phyloP scores from a whole-genome alignment of 2,113 vertebrate genomes.

The Bombycilla garrulus region DNA sequence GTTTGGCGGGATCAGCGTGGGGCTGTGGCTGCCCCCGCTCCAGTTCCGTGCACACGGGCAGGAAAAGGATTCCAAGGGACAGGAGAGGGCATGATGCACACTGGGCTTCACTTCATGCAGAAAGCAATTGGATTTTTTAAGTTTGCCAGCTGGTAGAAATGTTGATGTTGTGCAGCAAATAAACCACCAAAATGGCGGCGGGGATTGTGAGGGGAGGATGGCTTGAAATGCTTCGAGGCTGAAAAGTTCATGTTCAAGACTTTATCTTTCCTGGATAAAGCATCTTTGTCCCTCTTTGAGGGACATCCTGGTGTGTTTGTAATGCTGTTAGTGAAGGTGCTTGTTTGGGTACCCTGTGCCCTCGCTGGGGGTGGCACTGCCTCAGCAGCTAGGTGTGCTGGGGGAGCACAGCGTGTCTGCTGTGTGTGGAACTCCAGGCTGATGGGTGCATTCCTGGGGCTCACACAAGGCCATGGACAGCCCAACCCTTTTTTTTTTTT shows the following conservation, averaged over 20 bases:
- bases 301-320: neutral
- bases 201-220: neutral
- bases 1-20: rapidly evolving
- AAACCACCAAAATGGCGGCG: rapidly evolving
- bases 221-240: neutral
- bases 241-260: neutral
- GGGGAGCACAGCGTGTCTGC: rapidly evolving
- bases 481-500: neutral
- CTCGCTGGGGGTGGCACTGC: neutral
- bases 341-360: neutral
- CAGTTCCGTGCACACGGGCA: rapidly evolving
- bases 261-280: neutral
- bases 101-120: neutral
- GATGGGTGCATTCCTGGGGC: neutral
- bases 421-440: neutral
- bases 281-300: neutral
- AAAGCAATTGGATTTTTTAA: neutral
- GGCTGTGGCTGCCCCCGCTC: rapidly evolving
- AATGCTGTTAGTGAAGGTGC: neutral
- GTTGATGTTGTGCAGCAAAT: neutral
- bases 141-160: neutral
- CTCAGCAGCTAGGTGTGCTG: neutral
- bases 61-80: neutral
- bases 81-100: neutral
- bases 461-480: neutral